Base-by-base conservation (phyloP, 1,140 invertebrate species). In the Micrasema minimum region DNA sequence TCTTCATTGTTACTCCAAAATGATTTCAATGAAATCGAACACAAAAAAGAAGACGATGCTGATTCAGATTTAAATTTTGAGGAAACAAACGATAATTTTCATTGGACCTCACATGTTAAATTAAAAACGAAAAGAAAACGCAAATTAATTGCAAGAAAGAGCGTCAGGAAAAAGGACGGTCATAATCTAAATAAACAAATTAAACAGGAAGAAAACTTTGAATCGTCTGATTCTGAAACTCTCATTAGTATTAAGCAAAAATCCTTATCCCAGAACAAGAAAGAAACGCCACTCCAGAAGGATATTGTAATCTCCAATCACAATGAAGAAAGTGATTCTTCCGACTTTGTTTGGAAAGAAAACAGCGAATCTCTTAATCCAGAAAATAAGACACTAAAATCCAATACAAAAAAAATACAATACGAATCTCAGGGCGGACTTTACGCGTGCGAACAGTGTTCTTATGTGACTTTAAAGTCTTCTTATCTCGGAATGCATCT, bases 61-160 rank as follows among this genome's bases (percentile, higher is more conserved):
- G 22, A 59, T 20, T 59, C 55, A 11, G 55, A 41, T 22, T 59
- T 59, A 10, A 18, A 59, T 12, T 59, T 31, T 31, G 35, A 59
- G 3, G 55, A 59, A 31, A 4, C 26, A 31, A 31, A 31, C 26
- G 26, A 31, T 7, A 31, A 31, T 7, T 31, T 2, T 31, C 2
- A 31, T 4, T 31, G 26, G 26, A 31, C 3, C 26, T 31, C 26
- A n/a, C n/a, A n/a, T n/a, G n/a, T n/a, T 31, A 31, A 31, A 7
- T 2, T 4, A 31, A 31, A 31, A 31, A 31, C 7, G 7, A 31
- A 31, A 31, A 31, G 26, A 31, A 31, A 31, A 31, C 2, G 7
- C 7, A 31, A 31, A 31, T 31, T 31, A 31, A 31, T 31, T 31
- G 7, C 26, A 7, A 31, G 26, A 7, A 31, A 31, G 7, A 31